These are phyloP conservation scores for Nothoprocta pentlandii DNA, from an alignment of 2,113 vertebrate genomes.

Conservation along the genomic window DNA sequence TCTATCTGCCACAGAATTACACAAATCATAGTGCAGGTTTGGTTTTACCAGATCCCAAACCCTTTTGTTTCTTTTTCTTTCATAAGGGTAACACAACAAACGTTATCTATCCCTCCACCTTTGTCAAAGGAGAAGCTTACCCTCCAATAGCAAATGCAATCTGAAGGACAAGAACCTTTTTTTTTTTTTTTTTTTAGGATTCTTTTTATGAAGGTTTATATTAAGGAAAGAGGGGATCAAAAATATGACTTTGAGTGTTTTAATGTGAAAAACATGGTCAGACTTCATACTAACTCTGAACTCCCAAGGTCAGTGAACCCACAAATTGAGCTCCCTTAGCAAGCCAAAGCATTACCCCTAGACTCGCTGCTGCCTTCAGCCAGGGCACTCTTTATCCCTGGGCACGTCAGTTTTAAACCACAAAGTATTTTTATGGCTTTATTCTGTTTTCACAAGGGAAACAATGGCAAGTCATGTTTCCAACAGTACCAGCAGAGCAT, in stretches of 20 bases:
- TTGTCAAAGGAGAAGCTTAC: not conserved
- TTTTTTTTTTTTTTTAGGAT: rapidly evolving
- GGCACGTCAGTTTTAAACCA: not conserved
- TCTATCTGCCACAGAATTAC: not conserved
- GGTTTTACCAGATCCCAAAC: not conserved
- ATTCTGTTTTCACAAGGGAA: not conserved
- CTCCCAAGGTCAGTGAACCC: not conserved
- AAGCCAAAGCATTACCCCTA: rapidly evolving
- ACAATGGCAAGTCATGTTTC: not conserved
- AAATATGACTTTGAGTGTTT: not conserved
- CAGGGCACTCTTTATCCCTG: not conserved
- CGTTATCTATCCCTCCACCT: not conserved
- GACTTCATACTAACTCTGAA: not conserved
- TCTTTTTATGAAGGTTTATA: not conserved
- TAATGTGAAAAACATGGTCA: not conserved
- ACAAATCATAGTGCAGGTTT: not conserved
- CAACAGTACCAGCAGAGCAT: not conserved
- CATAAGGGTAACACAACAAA: not conserved
- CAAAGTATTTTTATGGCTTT: not conserved
- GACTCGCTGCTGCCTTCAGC: not conserved
- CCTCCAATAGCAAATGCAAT: not conserved
- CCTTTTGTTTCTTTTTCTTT: not conserved
- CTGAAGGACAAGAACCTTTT: rapidly evolving
- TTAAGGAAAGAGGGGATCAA: not conserved
- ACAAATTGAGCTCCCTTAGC: not conserved